Evolutionary conservation across 2,888 invertebrate species (phyloP), one percentile per base, ranked within the genome.

Genomic region (Lamellibrachia satsuma): DNA sequence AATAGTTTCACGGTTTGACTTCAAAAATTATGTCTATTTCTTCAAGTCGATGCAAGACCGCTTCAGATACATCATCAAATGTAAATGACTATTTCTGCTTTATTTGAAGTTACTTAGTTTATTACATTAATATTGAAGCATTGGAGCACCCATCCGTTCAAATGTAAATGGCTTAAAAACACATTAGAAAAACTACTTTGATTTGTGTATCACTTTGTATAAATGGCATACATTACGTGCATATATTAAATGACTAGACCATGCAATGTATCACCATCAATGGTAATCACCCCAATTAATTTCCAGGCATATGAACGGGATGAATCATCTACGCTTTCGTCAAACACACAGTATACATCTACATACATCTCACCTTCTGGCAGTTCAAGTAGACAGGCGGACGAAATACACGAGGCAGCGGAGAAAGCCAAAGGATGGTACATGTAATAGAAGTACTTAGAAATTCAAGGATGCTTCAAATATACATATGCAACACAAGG

Each of bases 381-480:
- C 6, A 75, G n/a, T 75, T 22, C 15, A 22, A 75, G n/a, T 75
- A 75, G 15, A 22, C 75, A 75, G 75, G 22, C n/a, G 75, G 75
- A 15, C 22, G 75, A 75, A 22, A 22, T n/a, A 22, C 75, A 75
- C n/a, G 22, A 75, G 22, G 75, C 75, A 75, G 75, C 75, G 15
- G 75, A 75, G 75, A 75, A 75, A 75, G 75, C 75, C 15, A 75
- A 75, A n/a, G 75, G 75, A n/a, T 75, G 75, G 75, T 75, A 75
- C 15, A 75, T 75, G n/a, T 11, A 15, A 57, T 57, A 57, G 15
- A 57, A 57, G 8, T 11, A 57, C 11, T 11, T 57, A 57, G 2
- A 57, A 39, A 39, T 39, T 39, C 39, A 39, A 39, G 39, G 39
- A 39, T 39, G 39, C 39, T 39, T 39, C 39, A 39, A 39, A 39